phyloP scores from a whole-genome alignment of 2,113 vertebrate species.

The Elephantulus edwardii region DNA sequence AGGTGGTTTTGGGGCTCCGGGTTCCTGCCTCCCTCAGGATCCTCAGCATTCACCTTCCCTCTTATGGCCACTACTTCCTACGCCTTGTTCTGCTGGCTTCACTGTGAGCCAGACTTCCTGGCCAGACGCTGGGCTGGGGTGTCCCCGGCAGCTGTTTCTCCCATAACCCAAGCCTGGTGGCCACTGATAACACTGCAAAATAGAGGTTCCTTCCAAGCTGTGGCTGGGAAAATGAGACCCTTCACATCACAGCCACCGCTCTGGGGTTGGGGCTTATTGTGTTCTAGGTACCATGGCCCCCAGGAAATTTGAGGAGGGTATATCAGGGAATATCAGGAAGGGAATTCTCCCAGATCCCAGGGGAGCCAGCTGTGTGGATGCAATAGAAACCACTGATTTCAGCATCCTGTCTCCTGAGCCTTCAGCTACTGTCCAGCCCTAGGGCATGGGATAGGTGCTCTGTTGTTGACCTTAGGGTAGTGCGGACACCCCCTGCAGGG shows the following conservation, averaged over 20 bases:
- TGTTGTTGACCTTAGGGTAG: not conserved
- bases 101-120: slow-evolving; percentile 59
- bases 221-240: slow-evolving; percentile 56
- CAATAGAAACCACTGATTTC: not conserved
- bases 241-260: slow-evolving; percentile 50
- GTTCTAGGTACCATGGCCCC: slow-evolving; percentile 13
- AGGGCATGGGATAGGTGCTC: not conserved
- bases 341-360: slow-evolving; percentile 1
- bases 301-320: not conserved
- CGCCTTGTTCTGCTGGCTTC: slow-evolving; percentile 21
- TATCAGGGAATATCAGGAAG: not conserved
- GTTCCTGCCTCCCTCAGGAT: not conserved
- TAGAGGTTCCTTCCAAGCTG: slow-evolving; percentile 62
- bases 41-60: not conserved
- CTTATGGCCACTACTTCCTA: not conserved
- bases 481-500: not conserved
- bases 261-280: slow-evolving; percentile 27
- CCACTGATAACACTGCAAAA: slow-evolving; percentile 63
- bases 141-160: slow-evolving; percentile 77
- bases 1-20: not conserved
- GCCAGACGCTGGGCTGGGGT: slow-evolving; percentile 68
- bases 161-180: slow-evolving; percentile 42
- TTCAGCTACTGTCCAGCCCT: not conserved
- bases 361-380: not conserved
- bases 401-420: not conserved